Evolutionary conservation across 2,113 vertebrate species (phyloP).

Genomic region (Telmatochromis sp.): DNA sequence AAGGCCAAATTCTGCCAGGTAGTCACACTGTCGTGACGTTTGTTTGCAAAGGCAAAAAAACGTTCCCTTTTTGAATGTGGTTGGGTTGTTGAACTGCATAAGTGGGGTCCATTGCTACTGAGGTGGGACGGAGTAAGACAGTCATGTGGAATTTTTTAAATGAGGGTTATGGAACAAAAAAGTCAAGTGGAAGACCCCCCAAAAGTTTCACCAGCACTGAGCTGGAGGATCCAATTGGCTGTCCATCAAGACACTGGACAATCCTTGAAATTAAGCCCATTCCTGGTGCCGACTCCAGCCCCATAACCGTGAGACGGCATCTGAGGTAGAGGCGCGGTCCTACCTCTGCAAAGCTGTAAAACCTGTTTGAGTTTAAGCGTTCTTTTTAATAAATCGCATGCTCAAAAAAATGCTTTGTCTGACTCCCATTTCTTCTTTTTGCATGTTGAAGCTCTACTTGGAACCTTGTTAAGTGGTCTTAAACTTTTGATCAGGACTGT

Average conservation of each 20-base stretch:
- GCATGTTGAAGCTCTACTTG: not conserved
- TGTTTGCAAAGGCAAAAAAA: not conserved
- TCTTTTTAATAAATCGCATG: not conserved
- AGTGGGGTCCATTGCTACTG: not conserved
- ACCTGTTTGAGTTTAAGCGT: not conserved
- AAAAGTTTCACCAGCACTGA: not conserved
- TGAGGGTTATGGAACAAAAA: not conserved
- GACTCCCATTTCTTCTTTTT: fast-evolving
- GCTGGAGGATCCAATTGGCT: not conserved
- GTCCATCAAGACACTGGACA: fast-evolving
- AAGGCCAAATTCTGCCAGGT: not conserved
- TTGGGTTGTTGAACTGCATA: not conserved
- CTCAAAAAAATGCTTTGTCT: not conserved
- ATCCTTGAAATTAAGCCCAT: not conserved
- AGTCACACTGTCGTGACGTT: not conserved
- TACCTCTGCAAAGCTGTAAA: not conserved
- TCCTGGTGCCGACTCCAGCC: not conserved
- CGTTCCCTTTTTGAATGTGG: not conserved
- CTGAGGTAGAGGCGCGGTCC: not conserved
- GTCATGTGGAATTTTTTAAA: not conserved
- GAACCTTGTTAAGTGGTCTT: not conserved
- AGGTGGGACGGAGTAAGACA: not conserved
- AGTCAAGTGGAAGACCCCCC: not conserved
- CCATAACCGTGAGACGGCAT: not conserved
- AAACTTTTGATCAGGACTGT: not conserved